Evolutionary conservation across 2,888 invertebrate species (phyloP), one percentile per base, ranked within the genome.

Genomic region (Eupithecia exiguata): DNA sequence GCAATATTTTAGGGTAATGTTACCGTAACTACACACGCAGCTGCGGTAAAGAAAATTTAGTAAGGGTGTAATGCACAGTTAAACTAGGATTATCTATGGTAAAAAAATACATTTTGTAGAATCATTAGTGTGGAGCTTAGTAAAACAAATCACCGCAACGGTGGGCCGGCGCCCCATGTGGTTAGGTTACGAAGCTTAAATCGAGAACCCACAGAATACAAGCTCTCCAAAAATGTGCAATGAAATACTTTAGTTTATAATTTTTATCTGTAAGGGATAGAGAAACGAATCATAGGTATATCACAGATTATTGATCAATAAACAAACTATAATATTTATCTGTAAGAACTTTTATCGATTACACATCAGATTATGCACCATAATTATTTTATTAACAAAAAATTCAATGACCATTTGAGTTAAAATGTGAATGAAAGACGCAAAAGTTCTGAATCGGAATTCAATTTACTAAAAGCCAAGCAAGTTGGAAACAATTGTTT

Each of bases 121-220:
- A 70, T 74, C 68, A 71, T 71, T 78, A 67, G 58, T 68, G 70
- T 49, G 71, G 74, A 69, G 74, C 76, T 76, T 73, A 71, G 68
- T 66, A 6, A 66, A 68, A 78, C 76, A 78, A 79, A 79, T 80
- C 38, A 21, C 38, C 21, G n/a, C 21, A 53, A 25, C 58, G 58
- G 58, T 25, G 14, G n/a, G 38, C 0, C 40, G 40, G 12, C 66
- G 66, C n/a, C 10, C 36, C 36, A 36, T 62, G 30, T 62, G 62
- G 62, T 62, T 30, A 30, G 18, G 2, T 38, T 36, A 65, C 63
- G n/a, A n/a, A 65, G 36, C n/a, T 65, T 65, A 35, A 38, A 36
- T 65, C 63, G 35, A 65, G 10, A 65, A 36, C 7, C n/a, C 38
- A 65, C 36, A n/a, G 63, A 36, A 63, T 63, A 21, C 10, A 58